Evolutionary conservation across 1,140 invertebrate genomes (phyloP), one percentile per base, ranked within the genome.

Genomic region (Anoplolepis gracilipes): DNA sequence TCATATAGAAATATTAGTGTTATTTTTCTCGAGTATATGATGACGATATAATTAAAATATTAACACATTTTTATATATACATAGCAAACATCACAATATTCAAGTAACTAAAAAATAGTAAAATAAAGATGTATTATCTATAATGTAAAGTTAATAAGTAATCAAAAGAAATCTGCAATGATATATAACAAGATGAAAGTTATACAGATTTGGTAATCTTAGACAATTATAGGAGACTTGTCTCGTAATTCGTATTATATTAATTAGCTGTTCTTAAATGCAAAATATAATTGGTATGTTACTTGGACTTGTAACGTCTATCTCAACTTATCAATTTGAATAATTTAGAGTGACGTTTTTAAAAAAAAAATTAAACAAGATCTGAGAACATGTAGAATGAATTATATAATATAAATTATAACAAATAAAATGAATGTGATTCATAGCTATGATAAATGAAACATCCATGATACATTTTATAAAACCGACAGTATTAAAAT

Each of bases 241-340:
- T 79, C 46, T 19, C 33, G 22, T 30, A 39, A 79, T 61, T 69
- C 57, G 33, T 72, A n/a, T n/a, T n/a, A n/a, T n/a, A n/a, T n/a
- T n/a, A 13, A 61, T 72, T 82, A 72, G 53, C 53, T 82, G 33
- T 82, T 33, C 25, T 59, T 72, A 82, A 72, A 22, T 59, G 22
- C 13, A 39, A 82, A 72, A 46, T 72, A 82, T 49, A 49, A 49
- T 49, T 49, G 30, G 25, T 72, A 25, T 72, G 33, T 81, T 57
- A 82, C n/a, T 49, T 49, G 46, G 46, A 49, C 46, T 42, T 72
- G 78, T 72, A 72, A 53, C 61, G 53, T n/a, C 67, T 81, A 72
- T 72, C 57, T 82, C 53, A 82, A 28, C 28, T 72, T 46, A 59
- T 82, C 25, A 22, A 81, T 59, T 82, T 72, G 8, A 82, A 30